Evolutionary conservation across 2,113 vertebrate species (phyloP).

Genomic region (Zapornia atra): DNA sequence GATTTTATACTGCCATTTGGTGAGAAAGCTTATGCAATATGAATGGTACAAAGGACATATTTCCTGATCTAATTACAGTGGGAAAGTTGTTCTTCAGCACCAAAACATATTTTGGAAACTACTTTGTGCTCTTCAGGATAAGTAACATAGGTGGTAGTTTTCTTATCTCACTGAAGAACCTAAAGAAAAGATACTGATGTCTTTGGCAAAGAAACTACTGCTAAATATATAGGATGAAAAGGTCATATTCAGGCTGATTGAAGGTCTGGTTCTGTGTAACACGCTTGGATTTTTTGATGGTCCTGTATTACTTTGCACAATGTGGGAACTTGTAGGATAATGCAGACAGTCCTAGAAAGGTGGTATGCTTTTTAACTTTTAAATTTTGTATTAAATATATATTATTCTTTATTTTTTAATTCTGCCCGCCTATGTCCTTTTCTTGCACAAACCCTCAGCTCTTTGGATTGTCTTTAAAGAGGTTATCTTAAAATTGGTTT

Average conservation of each 20-base stretch:
- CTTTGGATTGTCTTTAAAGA: neutral
- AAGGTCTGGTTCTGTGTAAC: neutral
- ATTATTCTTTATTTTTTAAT: no score
- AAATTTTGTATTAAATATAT: neutral
- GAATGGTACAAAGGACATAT: neutral
- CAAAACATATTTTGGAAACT: neutral
- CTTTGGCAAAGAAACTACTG: neutral
- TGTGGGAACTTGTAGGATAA: neutral
- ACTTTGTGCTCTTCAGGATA: neutral
- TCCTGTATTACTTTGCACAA: neutral
- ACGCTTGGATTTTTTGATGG: neutral
- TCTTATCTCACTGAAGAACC: neutral
- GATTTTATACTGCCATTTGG: neutral
- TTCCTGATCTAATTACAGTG: neutral
- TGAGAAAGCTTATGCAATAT: neutral
- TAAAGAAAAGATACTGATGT: neutral
- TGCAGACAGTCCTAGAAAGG: neutral
- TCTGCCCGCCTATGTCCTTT: neutral
- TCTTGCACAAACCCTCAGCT: neutral
- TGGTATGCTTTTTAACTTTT: neutral
- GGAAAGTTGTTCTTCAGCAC: neutral
- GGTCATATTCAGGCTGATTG: neutral
- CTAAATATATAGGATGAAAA: neutral
- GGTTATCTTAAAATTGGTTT: neutral
- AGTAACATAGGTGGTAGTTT: neutral